Conservation (phyloP, 2,797 vertebrate genomes). For the Pangasius larnaudii region DNA sequence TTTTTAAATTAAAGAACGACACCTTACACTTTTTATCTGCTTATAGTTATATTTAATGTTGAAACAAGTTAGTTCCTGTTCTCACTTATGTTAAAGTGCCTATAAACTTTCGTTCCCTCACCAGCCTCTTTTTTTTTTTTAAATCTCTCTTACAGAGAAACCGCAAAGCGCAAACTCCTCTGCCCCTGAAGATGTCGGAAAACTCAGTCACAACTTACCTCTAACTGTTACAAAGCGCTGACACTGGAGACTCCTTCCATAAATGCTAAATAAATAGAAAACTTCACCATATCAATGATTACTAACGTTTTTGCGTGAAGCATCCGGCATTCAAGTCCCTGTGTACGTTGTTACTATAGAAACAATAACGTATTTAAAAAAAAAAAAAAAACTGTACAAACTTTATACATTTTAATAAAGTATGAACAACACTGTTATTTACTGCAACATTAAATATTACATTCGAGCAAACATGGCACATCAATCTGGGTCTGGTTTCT, state of each 20-base stretch:
- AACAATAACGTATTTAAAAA: background rate
- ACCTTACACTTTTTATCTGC: background rate
- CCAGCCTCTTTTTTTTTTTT: background rate
- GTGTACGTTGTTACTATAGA: background rate
- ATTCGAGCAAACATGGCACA: background rate
- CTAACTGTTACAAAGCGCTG: background rate
- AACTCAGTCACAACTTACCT: background rate
- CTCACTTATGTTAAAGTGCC: background rate
- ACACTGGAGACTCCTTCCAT: background rate
- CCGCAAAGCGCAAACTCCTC: background rate
- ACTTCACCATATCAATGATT: background rate
- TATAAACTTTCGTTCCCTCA: background rate
- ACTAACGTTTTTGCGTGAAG: background rate
- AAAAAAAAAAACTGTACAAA: background rate
- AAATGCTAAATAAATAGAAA: background rate
- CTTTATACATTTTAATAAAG: background rate
- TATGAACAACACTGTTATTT: background rate
- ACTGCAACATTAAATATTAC: background rate
- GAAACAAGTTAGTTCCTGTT: background rate
- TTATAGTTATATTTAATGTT: background rate
- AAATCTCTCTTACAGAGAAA: background rate
- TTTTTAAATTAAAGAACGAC: background rate
- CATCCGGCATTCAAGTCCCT: background rate
- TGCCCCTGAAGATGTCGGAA: background rate
- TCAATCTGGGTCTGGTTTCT: background rate